A percentile compares a stretch with the other conserved stretches of the same genome.
Conservation (phyloP, 2,113 vertebrate genomes). For the Periophthalmodon schlosseri region DNA sequence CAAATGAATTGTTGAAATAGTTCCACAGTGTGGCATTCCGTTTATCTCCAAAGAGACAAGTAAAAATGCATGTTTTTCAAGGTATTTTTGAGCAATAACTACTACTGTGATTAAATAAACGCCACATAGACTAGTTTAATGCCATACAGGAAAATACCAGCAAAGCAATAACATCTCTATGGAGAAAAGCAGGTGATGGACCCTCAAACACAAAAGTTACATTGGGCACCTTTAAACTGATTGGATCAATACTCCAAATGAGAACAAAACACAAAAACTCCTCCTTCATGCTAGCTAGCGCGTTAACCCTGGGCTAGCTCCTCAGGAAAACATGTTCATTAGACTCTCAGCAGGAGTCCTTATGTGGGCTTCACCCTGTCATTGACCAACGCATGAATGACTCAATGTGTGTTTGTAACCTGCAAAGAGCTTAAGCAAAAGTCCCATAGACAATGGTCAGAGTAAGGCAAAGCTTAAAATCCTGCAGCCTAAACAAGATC, state of each 20-base stretch:
- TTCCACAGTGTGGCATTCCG: no score
- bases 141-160: no score
- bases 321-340: conserved; percentile 66
- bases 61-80: no score
- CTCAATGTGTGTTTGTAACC: conserved; percentile 69
- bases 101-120: no score
- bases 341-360: conserved; percentile 60
- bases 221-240: background rate
- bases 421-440: conserved; percentile 54
- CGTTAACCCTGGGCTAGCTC: conserved; percentile 51
- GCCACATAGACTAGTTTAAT: no score
- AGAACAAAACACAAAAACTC: background rate
- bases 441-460: conserved; percentile 56
- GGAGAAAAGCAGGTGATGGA: no score
- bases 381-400: conserved; percentile 65
- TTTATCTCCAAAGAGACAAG: no score
- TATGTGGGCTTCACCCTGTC: conserved; percentile 52
- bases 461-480: conserved; percentile 56
- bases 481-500: conserved; percentile 71
- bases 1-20: no score
- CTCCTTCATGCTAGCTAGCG: conserved; percentile 44
- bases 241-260: background rate
- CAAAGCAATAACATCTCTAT: no score
- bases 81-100: no score
- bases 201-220: no score